Evolutionary conservation across 2,113 vertebrate species (phyloP), one percentile per base, ranked within the genome.

Genomic region (Herpetotheres cachinnans): DNA sequence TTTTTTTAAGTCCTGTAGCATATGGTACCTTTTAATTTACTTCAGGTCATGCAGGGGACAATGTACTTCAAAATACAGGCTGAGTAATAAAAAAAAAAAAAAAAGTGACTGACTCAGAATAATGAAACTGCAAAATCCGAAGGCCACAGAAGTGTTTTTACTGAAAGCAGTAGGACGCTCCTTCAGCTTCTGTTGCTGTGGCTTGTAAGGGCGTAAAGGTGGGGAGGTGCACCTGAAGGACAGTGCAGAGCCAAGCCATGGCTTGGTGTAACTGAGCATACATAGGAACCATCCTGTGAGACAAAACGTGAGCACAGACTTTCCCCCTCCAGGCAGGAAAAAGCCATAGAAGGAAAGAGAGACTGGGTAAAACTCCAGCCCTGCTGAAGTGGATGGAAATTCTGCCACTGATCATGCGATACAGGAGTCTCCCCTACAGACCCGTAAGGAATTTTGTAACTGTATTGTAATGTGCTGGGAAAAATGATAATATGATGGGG

Each of bases 21-120:
- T 90, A 62, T 62, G 14, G n/a, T 79, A 83, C 36, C 49, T 94
- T 88, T 94, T 67, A 55, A 66, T 89, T 92, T 88, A 40, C 42
- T 77, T 83, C 29, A 52, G 55, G 58, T 81, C 82, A 72, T 4
- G 7, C 44, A 63, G 42, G 10, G 38, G 42, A 38, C 42, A 83
- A 70, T 8, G 16, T 36, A 42, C 36, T 88, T 90, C 59, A 50
- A 90, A 90, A 86, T 27, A 73, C 8, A 85, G 27, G 3, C 47
- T 2, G 24, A 85, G 13, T 52, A 82, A 92, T 71, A 50, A 13
- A 58, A 72, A 91, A 94, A 82, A n/a, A 11, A 72, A 84, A 42
- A 22, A n/a, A n/a, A n/a, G n/a, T n/a, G 10, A 47, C 30, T 4
- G 3, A 47, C 44, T 69, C 4, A 4, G 36, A 82, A 63, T 34